A percentile compares a stretch with the other conserved stretches of the same genome.
phyloP scores from a whole-genome alignment of 1,140 invertebrate species.

The Maniola jurtina region DNA sequence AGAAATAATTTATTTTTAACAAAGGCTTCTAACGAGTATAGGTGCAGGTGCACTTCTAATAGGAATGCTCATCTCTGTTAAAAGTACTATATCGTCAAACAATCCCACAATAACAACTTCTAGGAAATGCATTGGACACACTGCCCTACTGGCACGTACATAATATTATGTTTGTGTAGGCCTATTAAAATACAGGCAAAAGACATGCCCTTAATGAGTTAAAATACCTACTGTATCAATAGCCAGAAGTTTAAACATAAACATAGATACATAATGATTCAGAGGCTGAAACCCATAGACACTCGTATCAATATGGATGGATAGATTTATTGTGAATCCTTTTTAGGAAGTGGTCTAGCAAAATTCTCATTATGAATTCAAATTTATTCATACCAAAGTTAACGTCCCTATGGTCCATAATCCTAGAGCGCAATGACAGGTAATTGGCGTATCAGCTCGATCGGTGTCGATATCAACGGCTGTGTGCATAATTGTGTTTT shows the following conservation, averaged over 20 bases:
- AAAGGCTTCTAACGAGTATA: no score
- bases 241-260: neutral
- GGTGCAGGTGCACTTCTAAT: no score
- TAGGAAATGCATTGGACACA: no score
- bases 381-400: slow-evolving; percentile 15
- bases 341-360: neutral
- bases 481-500: slow-evolving; percentile 25
- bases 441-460: slow-evolving; percentile 29
- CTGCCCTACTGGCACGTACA: no score
- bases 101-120: no score
- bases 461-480: slow-evolving; percentile 19
- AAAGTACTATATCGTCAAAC: no score
- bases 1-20: no score
- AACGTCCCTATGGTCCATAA: slow-evolving; percentile 17
- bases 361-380: slow-evolving; percentile 18
- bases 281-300: neutral
- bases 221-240: no score
- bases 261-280: neutral
- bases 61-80: no score
- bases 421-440: slow-evolving; percentile 25
- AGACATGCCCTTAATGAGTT: no score
- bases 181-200: no score
- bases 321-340: slow-evolving; percentile 1
- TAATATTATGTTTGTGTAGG: no score
- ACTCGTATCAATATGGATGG: neutral